These are phyloP conservation scores for Tipula helvola DNA, from an alignment of 2,888 invertebrate species.

Conservation along the genomic window DNA sequence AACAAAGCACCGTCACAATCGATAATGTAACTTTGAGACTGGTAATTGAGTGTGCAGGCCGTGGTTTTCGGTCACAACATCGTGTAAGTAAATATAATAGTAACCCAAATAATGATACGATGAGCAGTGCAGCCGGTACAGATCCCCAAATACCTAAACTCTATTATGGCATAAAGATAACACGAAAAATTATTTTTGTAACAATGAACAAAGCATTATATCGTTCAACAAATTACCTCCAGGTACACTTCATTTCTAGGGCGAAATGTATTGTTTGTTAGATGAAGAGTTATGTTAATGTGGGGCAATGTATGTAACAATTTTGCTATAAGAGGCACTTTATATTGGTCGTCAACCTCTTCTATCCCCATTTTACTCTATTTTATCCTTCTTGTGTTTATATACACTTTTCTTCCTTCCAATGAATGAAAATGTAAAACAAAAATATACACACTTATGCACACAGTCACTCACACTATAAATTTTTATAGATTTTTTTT, in stretches of 20 bases:
- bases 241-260: constrained; percentile 80
- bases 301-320: constrained; percentile 84
- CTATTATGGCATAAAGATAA: constrained; percentile 43
- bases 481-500: background rate
- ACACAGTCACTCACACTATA: background rate
- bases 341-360: constrained; percentile 54
- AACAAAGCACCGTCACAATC: constrained; percentile 73
- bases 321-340: constrained; percentile 72
- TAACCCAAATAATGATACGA: constrained; percentile 76
- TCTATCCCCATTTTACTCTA: background rate
- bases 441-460: background rate
- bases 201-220: background rate
- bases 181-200: background rate
- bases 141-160: constrained; percentile 87
- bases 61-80: constrained; percentile 89
- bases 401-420: background rate
- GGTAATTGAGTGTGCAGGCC: constrained; percentile 76
- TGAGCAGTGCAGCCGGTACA: constrained; percentile 86
- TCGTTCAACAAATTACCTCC: constrained; percentile 47
- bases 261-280: constrained; percentile 84
- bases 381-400: background rate
- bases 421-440: background rate
- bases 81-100: constrained; percentile 86
- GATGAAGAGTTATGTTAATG: constrained; percentile 79
- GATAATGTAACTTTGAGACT: constrained; percentile 72